These are phyloP conservation scores for Mystacides longicornis DNA, from an alignment of 2,888 invertebrate species.

Conservation along the genomic window DNA sequence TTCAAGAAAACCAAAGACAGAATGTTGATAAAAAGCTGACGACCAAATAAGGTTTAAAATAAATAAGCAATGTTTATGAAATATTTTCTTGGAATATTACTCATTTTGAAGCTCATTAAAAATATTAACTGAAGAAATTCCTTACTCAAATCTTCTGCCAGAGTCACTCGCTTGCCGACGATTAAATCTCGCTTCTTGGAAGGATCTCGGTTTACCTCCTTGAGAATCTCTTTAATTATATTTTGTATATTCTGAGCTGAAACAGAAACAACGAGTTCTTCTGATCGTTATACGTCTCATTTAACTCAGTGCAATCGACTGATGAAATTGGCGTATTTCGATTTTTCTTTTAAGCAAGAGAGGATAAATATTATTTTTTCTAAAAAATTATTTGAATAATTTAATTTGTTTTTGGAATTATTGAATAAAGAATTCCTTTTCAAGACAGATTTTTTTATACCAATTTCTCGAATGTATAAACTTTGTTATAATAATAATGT, in stretches of 20 bases:
- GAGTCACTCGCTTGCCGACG: not conserved
- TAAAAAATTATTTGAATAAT: no score
- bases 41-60: not conserved
- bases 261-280: not conserved
- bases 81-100: not conserved
- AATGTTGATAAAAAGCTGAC: no score
- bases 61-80: not conserved
- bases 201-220: not conserved
- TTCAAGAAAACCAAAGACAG: not conserved
- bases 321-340: no score
- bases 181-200: not conserved
- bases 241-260: not conserved
- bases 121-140: not conserved
- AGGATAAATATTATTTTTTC: no score
- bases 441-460: no score
- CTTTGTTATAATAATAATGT: no score
- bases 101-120: not conserved
- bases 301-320: no score
- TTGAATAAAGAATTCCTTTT: no score
- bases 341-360: no score
- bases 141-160: slow-evolving; percentile 6
- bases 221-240: not conserved
- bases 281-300: not conserved
- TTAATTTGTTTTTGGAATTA: no score
- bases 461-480: no score